These are phyloP conservation scores for Muscina levida DNA, from an alignment of 2,888 invertebrate genomes.

Conservation along the genomic window DNA sequence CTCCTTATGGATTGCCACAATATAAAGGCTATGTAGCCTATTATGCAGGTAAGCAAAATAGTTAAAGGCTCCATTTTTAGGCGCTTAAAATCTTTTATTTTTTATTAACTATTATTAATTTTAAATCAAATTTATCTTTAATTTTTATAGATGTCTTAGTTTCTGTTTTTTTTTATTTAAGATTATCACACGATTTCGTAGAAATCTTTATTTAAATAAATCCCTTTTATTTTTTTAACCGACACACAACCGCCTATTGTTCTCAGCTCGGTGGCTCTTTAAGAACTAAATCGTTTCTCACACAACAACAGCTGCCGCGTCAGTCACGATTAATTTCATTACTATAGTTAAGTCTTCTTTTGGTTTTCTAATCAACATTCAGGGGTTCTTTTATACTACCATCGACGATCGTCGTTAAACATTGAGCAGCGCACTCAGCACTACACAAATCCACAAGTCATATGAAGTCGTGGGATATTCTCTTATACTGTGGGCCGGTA, in stretches of 20 bases:
- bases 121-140: neutral
- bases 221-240: slow-evolving; percentile 2
- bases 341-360: neutral
- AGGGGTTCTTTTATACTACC: neutral
- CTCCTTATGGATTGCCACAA: slow-evolving; percentile 71
- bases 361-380: neutral
- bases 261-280: neutral
- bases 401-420: neutral
- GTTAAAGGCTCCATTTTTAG: slow-evolving; percentile 71
- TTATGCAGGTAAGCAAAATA: slow-evolving; percentile 68
- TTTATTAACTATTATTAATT: no score
- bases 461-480: no score
- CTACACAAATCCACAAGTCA: no score
- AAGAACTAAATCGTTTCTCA: slow-evolving; percentile 1
- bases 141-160: neutral
- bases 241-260: neutral
- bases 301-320: neutral
- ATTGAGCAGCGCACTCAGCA: no score
- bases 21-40: slow-evolving; percentile 70
- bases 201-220: neutral
- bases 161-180: neutral
- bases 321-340: neutral
- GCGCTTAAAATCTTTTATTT: neutral
- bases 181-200: slow-evolving; percentile 1
- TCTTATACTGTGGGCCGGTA: no score